Percentiles rank a stretch among this genome's conserved stretches.
Conservation (phyloP, 2,113 vertebrate genomes). For the Dasyprocta punctata region DNA sequence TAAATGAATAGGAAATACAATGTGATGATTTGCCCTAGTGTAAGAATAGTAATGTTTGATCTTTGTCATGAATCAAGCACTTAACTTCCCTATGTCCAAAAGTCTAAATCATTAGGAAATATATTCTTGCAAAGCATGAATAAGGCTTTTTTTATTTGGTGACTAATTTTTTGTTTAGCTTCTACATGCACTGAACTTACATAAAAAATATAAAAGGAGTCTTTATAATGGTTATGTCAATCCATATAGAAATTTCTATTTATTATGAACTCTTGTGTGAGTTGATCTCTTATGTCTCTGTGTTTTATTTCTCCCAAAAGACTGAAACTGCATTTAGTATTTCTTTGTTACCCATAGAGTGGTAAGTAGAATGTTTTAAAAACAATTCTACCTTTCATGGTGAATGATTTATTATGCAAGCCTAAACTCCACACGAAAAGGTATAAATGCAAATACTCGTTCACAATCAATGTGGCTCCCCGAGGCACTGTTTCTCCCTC, state of each 20-base stretch:
- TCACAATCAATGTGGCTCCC: slow-evolving; percentile 41
- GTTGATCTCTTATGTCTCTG: background rate
- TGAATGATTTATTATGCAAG: slow-evolving; percentile 58
- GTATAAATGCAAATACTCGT: slow-evolving; percentile 62
- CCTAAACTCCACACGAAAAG: slow-evolving; percentile 45
- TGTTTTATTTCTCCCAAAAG: background rate
- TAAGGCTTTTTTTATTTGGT: background rate
- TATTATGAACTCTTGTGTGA: background rate
- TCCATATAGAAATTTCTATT: slow-evolving; percentile 39
- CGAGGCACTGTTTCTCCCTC: slow-evolving; percentile 51
- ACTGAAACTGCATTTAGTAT: slow-evolving; percentile 41
- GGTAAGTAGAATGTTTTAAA: slow-evolving; percentile 30
- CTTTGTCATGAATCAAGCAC: background rate
- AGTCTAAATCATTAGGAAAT: slow-evolving; percentile 19
- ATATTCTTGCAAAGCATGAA: background rate
- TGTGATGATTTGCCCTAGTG: rapidly evolving
- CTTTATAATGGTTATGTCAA: background rate
- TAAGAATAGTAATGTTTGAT: background rate
- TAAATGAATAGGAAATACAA: background rate
- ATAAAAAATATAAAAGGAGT: background rate
- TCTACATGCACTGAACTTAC: background rate
- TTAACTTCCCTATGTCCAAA: background rate
- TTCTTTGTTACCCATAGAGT: slow-evolving; percentile 45
- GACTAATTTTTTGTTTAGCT: background rate
- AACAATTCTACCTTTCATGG: slow-evolving; percentile 40